Evolutionary conservation across 2,888 invertebrate genomes (phyloP), one percentile per base, ranked within the genome.

Genomic region (Cylloceria caligata): DNA sequence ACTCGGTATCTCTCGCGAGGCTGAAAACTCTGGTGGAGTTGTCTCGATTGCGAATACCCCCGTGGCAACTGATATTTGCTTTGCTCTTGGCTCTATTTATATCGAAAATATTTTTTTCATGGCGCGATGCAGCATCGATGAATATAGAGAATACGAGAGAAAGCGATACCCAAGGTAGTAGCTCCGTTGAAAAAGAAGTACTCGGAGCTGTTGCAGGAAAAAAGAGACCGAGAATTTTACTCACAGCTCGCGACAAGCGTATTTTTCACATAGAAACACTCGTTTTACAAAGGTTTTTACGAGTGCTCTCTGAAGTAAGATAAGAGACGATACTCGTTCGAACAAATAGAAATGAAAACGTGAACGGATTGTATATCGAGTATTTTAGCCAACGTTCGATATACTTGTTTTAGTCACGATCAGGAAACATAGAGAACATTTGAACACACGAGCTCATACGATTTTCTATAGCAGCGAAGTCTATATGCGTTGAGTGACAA

Each of bases 131-230:
- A 19, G 52, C 9, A 36, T 77, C 71, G 77, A 77, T 77, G 69
- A 69, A 77, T 68, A 76, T 45, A 67, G 47, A 65, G 42, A 45
- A 67, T 39, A 19, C 9, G 19, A 13, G 60, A 36, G 34, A 55
- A 55, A 30, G 13, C 27, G 27, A 55, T 60, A 36, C 16, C 16
- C 19, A 21, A 16, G 21, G 36, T 13, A 13, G 57, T 9, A 49
- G 49, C n/a, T 21, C 71, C 47, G 72, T 78, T 72, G 47, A 34
- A 72, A 78, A 30, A 39, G n/a, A 42, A 45, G 64, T 49, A 68
- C 36, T 30, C 11, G 42, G 19, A 13, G 24, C 13, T 34, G 5
- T 4, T 13, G 24, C n/a, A 47, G 13, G 7, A 27, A n/a, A 7
- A 57, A 6, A 7, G 16, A 16, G 9, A 34, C 21, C 2, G n/a